Evolutionary conservation across 2,888 invertebrate species (phyloP).

Genomic region (Yponomeuta sedellus): DNA sequence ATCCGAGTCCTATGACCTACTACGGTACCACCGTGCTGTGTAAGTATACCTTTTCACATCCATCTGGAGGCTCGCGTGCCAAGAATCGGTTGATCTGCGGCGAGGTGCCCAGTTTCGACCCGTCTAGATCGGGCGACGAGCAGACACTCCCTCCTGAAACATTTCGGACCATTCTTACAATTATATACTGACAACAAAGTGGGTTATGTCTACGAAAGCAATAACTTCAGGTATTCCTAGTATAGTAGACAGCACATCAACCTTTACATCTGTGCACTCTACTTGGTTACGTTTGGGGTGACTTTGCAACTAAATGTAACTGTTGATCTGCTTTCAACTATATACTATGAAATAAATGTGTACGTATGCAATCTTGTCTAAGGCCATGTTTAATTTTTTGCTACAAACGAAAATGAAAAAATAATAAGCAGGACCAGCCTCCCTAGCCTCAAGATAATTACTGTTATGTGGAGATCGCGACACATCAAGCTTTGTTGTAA

Average conservation of each 20-base stretch:
- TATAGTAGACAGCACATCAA: too few relatives aligned
- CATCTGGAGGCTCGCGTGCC: conserved; percentile 92
- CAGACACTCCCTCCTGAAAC: conserved; percentile 83
- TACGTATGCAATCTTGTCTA: too few relatives aligned
- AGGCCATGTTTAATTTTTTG: neutral
- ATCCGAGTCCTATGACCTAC: too few relatives aligned
- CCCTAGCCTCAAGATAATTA: too few relatives aligned
- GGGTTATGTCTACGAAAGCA: neutral
- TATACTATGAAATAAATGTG: neutral
- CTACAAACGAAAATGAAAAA: neutral
- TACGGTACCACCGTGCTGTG: too few relatives aligned
- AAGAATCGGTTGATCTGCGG: conserved; percentile 91
- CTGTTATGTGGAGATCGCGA: too few relatives aligned
- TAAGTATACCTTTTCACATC: conserved; percentile 84
- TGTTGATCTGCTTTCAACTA: too few relatives aligned
- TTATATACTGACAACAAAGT: neutral
- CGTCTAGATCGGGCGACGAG: conserved; percentile 85
- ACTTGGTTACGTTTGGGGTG: too few relatives aligned
- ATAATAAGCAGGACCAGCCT: neutral
- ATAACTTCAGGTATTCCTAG: neutral
- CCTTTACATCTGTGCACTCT: too few relatives aligned
- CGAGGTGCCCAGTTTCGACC: conserved; percentile 84
- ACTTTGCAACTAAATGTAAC: too few relatives aligned
- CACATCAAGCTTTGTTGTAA: too few relatives aligned
- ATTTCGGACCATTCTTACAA: neutral